Conservation (phyloP, 2,888 invertebrate genomes). For the Anaspis maculata region DNA sequence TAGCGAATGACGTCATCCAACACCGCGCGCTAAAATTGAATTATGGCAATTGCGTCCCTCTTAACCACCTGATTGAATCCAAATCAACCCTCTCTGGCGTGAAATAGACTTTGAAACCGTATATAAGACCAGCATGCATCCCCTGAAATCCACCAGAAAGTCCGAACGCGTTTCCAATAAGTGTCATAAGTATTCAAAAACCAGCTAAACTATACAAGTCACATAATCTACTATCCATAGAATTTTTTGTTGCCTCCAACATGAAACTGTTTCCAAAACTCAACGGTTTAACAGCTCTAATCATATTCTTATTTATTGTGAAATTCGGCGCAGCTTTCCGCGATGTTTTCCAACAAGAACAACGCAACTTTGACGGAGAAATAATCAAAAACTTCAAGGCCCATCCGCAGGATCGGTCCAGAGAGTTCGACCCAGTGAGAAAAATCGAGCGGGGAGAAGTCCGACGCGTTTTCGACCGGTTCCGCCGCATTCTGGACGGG, state of each 20-base stretch:
- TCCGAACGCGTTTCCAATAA: conserved; percentile 9
- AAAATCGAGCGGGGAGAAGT: no score
- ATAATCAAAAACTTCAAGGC: no score
- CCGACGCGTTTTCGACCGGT: no score
- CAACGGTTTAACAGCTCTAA: no score
- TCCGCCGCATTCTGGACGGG: no score
- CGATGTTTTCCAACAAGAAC: no score
- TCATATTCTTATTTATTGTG: no score
- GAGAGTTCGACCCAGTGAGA: no score
- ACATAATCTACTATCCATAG: conserved; percentile 3
- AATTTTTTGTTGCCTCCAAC: conserved; percentile 10
- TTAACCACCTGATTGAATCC: conserved; percentile 13
- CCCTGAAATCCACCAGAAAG: conserved; percentile 9
- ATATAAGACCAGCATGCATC: conserved; percentile 5
- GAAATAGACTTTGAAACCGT: conserved; percentile 8
- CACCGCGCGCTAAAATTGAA: conserved; percentile 14
- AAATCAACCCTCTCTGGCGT: conserved; percentile 6
- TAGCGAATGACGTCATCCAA: no score
- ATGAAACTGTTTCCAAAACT: conserved; percentile 11
- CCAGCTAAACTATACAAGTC: conserved; percentile 14
- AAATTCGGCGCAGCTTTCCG: no score
- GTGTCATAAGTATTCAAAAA: conserved; percentile 7
- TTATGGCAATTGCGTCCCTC: conserved; percentile 8
- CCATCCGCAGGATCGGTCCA: no score
- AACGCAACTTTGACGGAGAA: no score